Base-by-base conservation (phyloP, 2,113 vertebrate species). In the Pelecanus crispus region DNA sequence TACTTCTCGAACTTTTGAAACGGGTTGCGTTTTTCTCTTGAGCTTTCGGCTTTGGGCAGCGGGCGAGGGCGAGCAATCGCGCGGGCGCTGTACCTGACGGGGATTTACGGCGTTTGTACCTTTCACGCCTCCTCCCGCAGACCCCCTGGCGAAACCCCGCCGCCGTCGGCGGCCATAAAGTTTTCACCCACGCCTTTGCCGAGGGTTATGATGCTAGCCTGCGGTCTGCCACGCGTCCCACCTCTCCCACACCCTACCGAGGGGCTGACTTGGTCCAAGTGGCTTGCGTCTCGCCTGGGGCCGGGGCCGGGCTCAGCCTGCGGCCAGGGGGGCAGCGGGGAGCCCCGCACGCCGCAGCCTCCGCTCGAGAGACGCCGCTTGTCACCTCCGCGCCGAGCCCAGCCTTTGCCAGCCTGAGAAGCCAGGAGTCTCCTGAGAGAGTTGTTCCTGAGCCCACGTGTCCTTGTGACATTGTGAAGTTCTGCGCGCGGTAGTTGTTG, bases 321-420 rank as follows among this genome's bases (percentile, higher is more conserved):
- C 29, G 66, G 91, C 66, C 93, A 80, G 90, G 85, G 93, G 61
- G 67, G 75, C 94, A 4, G 83, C 31, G 47, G 62, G 59, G 78
- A 96, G 88, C 74, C 90, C 90, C 21, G 14, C 5, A 11, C 2
- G 11, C 74, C 4, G 25, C 50, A 92, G 88, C 88, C 86, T 96
- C 77, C 24, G 13, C 65, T 56, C 9, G 53, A 66, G 95, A 94
- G 95, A 74, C 61, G 13, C 75, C 18, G 72, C 86, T 94, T 55
- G 40, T 96, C 94, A 67, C 86, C 96, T 96, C 95, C 50, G 13
- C 9, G 17, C 45, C 8, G 5, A 83, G 92, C 93, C 81, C 95
- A 83, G 95, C 87, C 92, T 87, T 42, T 81, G 88, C 94, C 96
- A 97, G 95, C 80, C 94, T 71, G 92, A 44, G 38, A 26, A 95